A percentile compares a stretch with the other conserved stretches of the same genome.
Evolutionary conservation across 2,888 invertebrate species (phyloP).

Genomic region (Cryptus viduatorius): DNA sequence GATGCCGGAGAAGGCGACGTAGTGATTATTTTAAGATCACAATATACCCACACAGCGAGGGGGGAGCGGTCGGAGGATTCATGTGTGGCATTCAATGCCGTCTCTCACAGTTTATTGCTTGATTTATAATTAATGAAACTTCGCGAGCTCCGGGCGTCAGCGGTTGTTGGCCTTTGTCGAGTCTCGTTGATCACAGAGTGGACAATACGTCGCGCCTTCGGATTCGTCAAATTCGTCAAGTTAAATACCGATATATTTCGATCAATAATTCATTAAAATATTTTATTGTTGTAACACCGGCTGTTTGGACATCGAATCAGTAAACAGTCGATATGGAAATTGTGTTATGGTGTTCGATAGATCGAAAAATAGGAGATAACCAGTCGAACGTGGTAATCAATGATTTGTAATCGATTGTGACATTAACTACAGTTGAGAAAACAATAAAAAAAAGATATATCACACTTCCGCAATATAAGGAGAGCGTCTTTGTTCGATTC

Average conservation of each 20-base stretch:
- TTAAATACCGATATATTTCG: no score
- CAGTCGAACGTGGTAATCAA: background rate
- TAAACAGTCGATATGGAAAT: no score
- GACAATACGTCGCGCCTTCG: no score
- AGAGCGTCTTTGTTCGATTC: no score
- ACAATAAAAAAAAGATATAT: conserved; percentile 11
- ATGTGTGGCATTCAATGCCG: background rate
- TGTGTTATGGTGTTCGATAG: no score
- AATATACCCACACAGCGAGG: background rate
- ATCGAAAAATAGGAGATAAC: no score
- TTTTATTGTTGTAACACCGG: no score
- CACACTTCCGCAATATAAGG: background rate
- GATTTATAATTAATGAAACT: conserved; percentile 34
- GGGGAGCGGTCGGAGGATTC: background rate
- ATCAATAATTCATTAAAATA: no score
- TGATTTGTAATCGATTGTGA: conserved; percentile 31
- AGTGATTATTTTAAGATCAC: conserved; percentile 40
- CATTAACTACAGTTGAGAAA: conserved; percentile 1
- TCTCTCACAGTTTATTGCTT: conserved; percentile 19
- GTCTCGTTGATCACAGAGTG: background rate
- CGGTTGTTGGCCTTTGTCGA: background rate
- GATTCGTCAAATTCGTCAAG: no score
- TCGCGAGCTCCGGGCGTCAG: background rate
- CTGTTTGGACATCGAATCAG: no score
- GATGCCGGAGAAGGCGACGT: conserved; percentile 12